Evolutionary conservation across 2,888 invertebrate species (phyloP), one percentile per base, ranked within the genome.

Genomic region (Orgyia antiqua): DNA sequence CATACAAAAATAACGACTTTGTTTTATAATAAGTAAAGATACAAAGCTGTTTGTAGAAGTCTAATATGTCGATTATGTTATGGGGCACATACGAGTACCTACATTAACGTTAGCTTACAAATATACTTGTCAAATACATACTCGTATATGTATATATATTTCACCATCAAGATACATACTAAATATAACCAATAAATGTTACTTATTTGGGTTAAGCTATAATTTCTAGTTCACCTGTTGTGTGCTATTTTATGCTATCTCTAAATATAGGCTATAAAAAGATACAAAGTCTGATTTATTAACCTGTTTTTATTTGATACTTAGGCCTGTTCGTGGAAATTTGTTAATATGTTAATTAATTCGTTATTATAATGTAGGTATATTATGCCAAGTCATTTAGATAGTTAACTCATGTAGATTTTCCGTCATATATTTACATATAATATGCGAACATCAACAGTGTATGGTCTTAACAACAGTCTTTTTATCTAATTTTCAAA

Each of bases 201-300:
- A n/a, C n/a, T n/a, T n/a, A n/a, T n/a, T n/a, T n/a, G n/a, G n/a
- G n/a, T n/a, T n/a, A n/a, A n/a, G n/a, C n/a, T n/a, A n/a, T n/a
- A n/a, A n/a, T n/a, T n/a, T n/a, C n/a, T n/a, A 42, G 40, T 45
- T 45, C 42, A 42, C 37, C 26, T 26, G 15, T 27, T 44, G 45
- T 48, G 42, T 39, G 20, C 20, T 36, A 41, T 35, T 50, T 48
- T 37, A 24, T 29, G 7, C 36, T 20, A 20, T 20, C 20, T 20
- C n/a, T 9, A 9, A 20, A 45, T 40, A 44, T 35, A 38, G 25
- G 38, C 36, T 39, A 31, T 42, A 13, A 19, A 20, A 27, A 20
- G 27, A 39, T 37, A 36, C 24, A 26, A 30, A 29, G 28, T 31
- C 19, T 10, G 28, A 19, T 17, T 27, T 39, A 47, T 44, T 40